A percentile compares a stretch with the other conserved stretches of the same genome.
Conservation (phyloP, 2,888 invertebrate species). For the Zygothrica quintamaculata region DNA sequence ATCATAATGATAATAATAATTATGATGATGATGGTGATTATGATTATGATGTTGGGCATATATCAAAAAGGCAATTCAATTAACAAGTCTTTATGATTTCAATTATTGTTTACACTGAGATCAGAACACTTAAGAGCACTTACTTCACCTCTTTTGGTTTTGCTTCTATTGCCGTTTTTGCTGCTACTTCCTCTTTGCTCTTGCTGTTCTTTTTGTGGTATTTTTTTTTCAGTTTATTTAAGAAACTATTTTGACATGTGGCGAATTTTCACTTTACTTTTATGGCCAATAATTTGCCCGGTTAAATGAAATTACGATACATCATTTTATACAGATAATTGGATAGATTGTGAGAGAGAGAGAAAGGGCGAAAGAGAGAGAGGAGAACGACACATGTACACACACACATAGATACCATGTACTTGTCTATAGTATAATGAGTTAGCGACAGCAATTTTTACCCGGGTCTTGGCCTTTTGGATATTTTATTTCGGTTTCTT, state of each 20-base stretch:
- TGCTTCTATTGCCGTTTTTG: too few relatives aligned
- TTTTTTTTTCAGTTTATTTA: constrained; percentile 1
- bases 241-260: constrained; percentile 27
- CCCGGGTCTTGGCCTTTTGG: too few relatives aligned
- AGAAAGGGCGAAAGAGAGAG: not conserved
- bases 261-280: constrained; percentile 50
- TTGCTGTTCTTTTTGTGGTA: not conserved
- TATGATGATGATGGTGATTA: too few relatives aligned
- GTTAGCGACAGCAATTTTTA: too few relatives aligned
- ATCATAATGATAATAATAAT: too few relatives aligned
- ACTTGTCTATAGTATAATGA: too few relatives aligned
- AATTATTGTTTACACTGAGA: constrained; percentile 38
- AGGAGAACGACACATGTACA: too few relatives aligned
- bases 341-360: not conserved
- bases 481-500: too few relatives aligned
- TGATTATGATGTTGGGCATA: too few relatives aligned
- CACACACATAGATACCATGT: too few relatives aligned
- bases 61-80: constrained; percentile 48
- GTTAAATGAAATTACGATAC: constrained; percentile 12
- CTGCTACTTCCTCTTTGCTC: too few relatives aligned
- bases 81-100: constrained; percentile 66
- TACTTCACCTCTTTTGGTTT: constrained; percentile 24
- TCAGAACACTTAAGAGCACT: constrained; percentile 45
- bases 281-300: constrained; percentile 19
- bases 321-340: constrained; percentile 29